A percentile compares a stretch with the other conserved stretches of the same genome.
These are phyloP conservation scores for Jaculus jaculus DNA, from an alignment of 2,113 vertebrate species.

Conservation along the genomic window DNA sequence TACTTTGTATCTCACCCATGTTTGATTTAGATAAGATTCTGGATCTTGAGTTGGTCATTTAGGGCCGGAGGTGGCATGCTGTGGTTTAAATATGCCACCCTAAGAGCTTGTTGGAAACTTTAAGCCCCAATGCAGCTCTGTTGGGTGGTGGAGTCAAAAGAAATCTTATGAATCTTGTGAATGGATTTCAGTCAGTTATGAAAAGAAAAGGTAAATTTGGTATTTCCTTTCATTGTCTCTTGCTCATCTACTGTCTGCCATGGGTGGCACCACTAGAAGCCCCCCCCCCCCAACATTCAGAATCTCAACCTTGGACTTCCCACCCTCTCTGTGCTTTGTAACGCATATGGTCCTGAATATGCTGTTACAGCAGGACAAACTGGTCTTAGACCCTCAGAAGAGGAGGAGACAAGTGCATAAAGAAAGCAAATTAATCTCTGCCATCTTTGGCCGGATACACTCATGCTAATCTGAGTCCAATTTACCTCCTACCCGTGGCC, in stretches of 20 bases:
- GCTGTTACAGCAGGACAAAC: neutral
- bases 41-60: neutral
- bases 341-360: neutral
- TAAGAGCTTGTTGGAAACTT: neutral
- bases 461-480: neutral
- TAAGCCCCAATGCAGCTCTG: neutral
- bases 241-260: neutral
- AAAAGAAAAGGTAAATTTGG: neutral
- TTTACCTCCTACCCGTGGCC: neutral
- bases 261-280: neutral
- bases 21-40: neutral
- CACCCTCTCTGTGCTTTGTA: neutral
- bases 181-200: neutral
- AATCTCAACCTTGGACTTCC: neutral
- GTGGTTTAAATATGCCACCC: neutral
- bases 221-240: neutral
- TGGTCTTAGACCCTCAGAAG: neutral
- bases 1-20: neutral
- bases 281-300: neutral
- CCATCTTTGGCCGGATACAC: neutral
- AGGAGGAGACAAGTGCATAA: neutral
- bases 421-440: neutral
- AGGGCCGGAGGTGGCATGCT: neutral
- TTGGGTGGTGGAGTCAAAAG: neutral
- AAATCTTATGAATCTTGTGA: accelerated